Percentiles rank a stretch among this genome's conserved stretches.
phyloP scores from a whole-genome alignment of 2,888 invertebrate genomes.

The Glaucopsyche alexis region DNA sequence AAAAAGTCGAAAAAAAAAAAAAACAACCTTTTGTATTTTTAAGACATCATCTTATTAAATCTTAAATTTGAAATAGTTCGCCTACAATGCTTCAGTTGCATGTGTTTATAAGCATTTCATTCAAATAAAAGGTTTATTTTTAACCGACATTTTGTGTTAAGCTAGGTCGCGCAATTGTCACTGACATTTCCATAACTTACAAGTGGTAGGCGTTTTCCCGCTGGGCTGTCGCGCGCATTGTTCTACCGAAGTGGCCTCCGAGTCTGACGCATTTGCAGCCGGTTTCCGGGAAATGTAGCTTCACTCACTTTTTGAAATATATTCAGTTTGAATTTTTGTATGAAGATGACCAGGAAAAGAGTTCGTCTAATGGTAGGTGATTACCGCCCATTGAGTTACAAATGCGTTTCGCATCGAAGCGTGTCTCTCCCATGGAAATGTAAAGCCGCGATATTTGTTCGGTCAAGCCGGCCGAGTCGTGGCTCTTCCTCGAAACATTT shows the following conservation, averaged over 20 bases:
- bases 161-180: slow-evolving; percentile 26
- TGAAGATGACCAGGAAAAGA: not conserved
- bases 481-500: too few species aligned
- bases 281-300: slow-evolving; percentile 48
- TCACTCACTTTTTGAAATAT: slow-evolving; percentile 43
- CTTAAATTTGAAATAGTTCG: not conserved
- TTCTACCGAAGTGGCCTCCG: slow-evolving; percentile 32
- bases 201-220: slow-evolving; percentile 40
- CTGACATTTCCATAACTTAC: slow-evolving; percentile 24
- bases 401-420: too few species aligned
- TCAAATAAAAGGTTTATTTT: slow-evolving; percentile 11
- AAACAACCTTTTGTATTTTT: too few species aligned
- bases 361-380: too few species aligned
- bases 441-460: too few species aligned
- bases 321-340: not conserved
- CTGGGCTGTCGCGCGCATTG: slow-evolving; percentile 45
- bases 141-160: slow-evolving; percentile 23
- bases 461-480: too few species aligned
- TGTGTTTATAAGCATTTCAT: not conserved
- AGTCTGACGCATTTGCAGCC: slow-evolving; percentile 23
- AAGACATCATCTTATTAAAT: too few species aligned
- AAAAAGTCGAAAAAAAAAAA: too few species aligned
- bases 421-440: too few species aligned
- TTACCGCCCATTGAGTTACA: too few species aligned
- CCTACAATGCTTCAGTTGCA: not conserved